Percentiles rank a stretch among this genome's conserved stretches.
Evolutionary conservation across 2,888 invertebrate genomes (phyloP).

Genomic region (Tricholauxania praeusta): DNA sequence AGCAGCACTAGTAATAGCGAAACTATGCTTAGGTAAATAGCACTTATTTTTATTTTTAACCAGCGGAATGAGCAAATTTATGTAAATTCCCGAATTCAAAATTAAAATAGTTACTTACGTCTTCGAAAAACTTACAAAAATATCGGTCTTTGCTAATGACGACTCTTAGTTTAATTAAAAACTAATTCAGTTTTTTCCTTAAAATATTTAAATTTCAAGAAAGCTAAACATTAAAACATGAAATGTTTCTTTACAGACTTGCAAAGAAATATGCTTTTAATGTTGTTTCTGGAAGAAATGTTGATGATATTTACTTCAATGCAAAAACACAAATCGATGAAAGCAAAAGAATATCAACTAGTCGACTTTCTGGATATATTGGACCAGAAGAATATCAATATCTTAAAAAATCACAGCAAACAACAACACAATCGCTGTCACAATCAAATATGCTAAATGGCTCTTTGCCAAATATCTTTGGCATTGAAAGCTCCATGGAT

Average conservation of each 20-base stretch:
- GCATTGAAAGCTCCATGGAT: slow-evolving; percentile 60
- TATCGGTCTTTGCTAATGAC: too few species aligned
- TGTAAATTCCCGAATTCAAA: too few species aligned
- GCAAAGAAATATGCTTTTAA: slow-evolving; percentile 75
- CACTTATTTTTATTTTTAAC: neutral
- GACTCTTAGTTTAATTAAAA: too few species aligned
- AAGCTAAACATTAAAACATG: neutral
- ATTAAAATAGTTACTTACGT: too few species aligned
- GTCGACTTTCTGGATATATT: slow-evolving; percentile 62
- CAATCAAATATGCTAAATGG: slow-evolving; percentile 36
- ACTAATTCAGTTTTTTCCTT: neutral
- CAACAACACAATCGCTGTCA: slow-evolving; percentile 34
- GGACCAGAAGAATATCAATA: slow-evolving; percentile 64
- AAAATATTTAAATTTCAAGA: neutral
- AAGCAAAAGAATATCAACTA: slow-evolving; percentile 52
- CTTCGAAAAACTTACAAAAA: too few species aligned
- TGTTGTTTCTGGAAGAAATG: slow-evolving; percentile 75
- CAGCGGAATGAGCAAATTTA: too few species aligned
- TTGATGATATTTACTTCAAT: slow-evolving; percentile 72
- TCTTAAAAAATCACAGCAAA: slow-evolving; percentile 53
- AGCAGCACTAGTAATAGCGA: slow-evolving; percentile 83
- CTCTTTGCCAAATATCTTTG: slow-evolving; percentile 55
- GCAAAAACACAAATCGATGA: slow-evolving; percentile 60
- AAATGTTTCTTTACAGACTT: slow-evolving; percentile 66
- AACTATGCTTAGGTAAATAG: slow-evolving; percentile 75